These are phyloP conservation scores for Coremacera marginata DNA, from an alignment of 2,888 invertebrate species.

Conservation along the genomic window DNA sequence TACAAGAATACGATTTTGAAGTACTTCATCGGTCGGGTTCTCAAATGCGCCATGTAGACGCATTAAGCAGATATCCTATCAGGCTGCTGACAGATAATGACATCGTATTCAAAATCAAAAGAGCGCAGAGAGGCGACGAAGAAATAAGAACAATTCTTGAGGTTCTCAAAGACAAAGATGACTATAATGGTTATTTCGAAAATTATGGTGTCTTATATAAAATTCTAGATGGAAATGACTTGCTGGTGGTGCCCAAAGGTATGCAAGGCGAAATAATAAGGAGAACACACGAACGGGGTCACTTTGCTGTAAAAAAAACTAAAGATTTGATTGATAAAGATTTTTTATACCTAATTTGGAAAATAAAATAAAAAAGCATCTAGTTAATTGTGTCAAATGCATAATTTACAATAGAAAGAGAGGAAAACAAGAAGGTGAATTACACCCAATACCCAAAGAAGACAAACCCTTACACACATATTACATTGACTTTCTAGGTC, in stretches of 20 bases:
- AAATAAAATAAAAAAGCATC: constrained; percentile 38
- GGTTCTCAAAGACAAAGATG: background rate
- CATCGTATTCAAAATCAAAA: constrained; percentile 18
- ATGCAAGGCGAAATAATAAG: constrained; percentile 39
- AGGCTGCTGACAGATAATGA: constrained; percentile 33
- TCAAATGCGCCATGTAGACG: constrained; percentile 46
- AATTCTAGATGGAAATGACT: constrained; percentile 3
- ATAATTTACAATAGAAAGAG: constrained; percentile 37
- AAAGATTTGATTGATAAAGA: constrained; percentile 37
- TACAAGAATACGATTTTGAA: constrained; percentile 39
- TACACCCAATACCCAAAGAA: constrained; percentile 14
- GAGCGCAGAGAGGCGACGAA: constrained; percentile 25
- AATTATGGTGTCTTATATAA: constrained; percentile 18
- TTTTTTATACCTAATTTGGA: constrained; percentile 42
- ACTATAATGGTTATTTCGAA: constrained; percentile 34
- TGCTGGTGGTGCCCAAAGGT: constrained; percentile 30
- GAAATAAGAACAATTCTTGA: background rate
- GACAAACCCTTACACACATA: constrained; percentile 35
- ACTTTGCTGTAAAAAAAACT: constrained; percentile 37
- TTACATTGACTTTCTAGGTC: constrained; percentile 36
- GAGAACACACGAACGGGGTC: constrained; percentile 31
- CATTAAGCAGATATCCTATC: constrained; percentile 43
- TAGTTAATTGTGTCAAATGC: constrained; percentile 40
- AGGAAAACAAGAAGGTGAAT: constrained; percentile 42
- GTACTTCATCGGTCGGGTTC: constrained; percentile 46